Evolutionary conservation across 2,888 invertebrate species (phyloP), one percentile per base, ranked within the genome.

Genomic region (Noctua janthe): DNA sequence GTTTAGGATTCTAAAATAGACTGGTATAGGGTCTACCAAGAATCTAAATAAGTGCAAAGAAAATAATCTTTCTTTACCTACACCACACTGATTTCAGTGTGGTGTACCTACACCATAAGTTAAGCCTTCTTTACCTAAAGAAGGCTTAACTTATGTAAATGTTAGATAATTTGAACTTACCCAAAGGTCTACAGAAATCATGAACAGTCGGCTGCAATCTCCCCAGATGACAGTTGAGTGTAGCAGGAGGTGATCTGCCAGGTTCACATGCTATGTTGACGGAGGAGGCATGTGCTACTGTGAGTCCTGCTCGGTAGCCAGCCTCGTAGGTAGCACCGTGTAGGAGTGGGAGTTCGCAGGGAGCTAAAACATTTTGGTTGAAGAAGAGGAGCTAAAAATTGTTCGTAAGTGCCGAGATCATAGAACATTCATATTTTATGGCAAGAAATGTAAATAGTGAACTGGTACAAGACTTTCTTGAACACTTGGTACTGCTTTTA

Each of bases 201-300:
- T 95, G 98, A 91, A 92, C 97, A 0, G 97, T 97, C 0, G 98
- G 98, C 87, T 97, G 97, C 71, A 98, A 94, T 85, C 98, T 96
- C 0, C 98, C 98, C 76, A 98, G 93, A 73, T 98, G 97, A 87
- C 98, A 98, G 90, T 98, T 97, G 7, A 98, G 95, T 0, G 98
- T 97, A 7, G 97, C 97, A 0, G 95, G 94, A 80, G 97, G 97
- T 56, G 97, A 95, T 76, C 97, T 91, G 4, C 97, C 97, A 0
- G 95, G 90, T 43, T 98, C 98, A 89, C 98, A 98, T 76, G 98
- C 98, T 83, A 98, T 98, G 82, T 97, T 97, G 15, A 99, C 98
- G 1, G 98, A 98, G 0, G 98, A 98, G 0, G 98, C 98, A 91
- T 99, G 98, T 0, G 98, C 98, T 47, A 99, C 98, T 0, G 98